Percentiles rank a stretch among this genome's conserved stretches.
Conservation (phyloP, 2,113 vertebrate species). For the Bagarius yarrelli region DNA sequence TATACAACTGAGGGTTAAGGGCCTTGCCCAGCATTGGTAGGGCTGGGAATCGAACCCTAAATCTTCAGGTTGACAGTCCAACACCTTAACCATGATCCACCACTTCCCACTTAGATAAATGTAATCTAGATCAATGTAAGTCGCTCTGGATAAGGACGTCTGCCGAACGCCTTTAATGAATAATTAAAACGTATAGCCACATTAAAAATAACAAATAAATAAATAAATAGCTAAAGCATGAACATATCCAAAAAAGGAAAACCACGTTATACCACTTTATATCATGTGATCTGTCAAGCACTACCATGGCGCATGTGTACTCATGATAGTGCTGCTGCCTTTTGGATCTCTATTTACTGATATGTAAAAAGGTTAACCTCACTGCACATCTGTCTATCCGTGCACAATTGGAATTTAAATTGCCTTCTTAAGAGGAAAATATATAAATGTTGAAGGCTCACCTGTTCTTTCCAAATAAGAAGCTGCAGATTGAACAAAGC, state of each 20-base stretch:
- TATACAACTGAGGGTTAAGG: too few relatives aligned
- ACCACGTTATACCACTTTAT: too few relatives aligned
- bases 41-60: too few relatives aligned
- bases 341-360: slow-evolving; percentile 15
- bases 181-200: not conserved
- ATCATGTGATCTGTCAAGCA: not conserved
- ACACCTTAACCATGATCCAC: too few relatives aligned
- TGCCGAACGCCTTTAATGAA: too few relatives aligned
- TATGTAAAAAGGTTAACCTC: too few relatives aligned
- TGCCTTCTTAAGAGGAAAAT: not conserved
- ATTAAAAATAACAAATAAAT: not conserved
- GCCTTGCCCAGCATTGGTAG: too few relatives aligned
- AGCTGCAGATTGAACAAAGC: not conserved
- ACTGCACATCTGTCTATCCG: slow-evolving; percentile 17
- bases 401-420: slow-evolving; percentile 39
- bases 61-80: too few relatives aligned
- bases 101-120: too few relatives aligned
- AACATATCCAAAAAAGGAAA: not conserved
- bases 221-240: not conserved
- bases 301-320: slow-evolving; percentile 23
- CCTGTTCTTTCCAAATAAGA: not conserved
- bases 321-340: slow-evolving; percentile 23
- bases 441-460: not conserved
- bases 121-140: too few relatives aligned
- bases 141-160: too few relatives aligned